These are phyloP conservation scores for Rotaria magnacalcarata DNA, from an alignment of 2,888 invertebrate genomes.

Conservation along the genomic window DNA sequence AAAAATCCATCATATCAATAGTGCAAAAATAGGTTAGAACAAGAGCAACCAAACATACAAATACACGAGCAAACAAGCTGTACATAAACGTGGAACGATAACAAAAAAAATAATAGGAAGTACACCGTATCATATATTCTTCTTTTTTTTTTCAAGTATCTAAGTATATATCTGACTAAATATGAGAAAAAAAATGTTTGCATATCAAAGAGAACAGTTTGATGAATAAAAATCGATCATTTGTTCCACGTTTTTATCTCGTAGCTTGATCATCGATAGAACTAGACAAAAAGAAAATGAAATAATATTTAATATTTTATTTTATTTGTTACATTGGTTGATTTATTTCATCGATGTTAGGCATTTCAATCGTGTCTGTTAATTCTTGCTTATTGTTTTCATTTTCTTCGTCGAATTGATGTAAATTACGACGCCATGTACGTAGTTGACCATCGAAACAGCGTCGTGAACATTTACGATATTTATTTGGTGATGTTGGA, in stretches of 20 bases:
- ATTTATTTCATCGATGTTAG: not conserved
- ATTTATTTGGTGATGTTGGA: constrained; percentile 46
- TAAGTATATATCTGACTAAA: not conserved
- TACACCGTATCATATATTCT: not conserved
- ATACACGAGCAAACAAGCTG: not conserved
- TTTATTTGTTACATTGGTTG: not conserved
- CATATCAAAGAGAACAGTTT: not conserved
- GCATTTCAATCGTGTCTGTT: not conserved
- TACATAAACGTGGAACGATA: not conserved
- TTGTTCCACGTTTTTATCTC: not conserved
- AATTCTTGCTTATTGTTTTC: constrained; percentile 37
- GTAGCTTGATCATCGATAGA: not conserved
- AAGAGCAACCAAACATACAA: not conserved
- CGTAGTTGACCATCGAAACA: constrained; percentile 43
- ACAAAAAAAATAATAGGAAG: not conserved
- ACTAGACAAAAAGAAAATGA: too few species aligned
- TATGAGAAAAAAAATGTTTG: not conserved
- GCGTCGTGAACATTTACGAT: constrained; percentile 44
- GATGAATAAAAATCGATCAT: not conserved
- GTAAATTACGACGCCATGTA: constrained; percentile 43
- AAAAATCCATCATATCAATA: not conserved
- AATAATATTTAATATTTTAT: not conserved
- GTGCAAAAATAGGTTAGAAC: not conserved
- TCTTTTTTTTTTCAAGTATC: too few species aligned
- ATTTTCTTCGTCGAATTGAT: constrained; percentile 39